Conservation (phyloP, 2,113 vertebrate genomes). For the Glareola pratincola region DNA sequence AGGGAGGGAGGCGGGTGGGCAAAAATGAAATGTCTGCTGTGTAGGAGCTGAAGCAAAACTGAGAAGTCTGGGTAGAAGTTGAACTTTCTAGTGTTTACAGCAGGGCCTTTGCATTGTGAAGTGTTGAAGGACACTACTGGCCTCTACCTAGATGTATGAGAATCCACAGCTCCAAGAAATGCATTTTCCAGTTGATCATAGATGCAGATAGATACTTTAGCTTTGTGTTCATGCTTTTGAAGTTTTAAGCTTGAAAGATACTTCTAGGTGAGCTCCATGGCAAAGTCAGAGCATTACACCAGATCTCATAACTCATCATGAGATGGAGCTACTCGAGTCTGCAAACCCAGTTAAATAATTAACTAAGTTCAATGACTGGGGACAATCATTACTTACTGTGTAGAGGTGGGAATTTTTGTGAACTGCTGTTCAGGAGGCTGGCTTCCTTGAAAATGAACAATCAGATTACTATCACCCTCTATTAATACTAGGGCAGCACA, state of each 20-base stretch:
- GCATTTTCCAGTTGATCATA: not conserved
- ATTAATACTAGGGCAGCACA: not conserved
- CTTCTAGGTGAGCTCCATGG: not conserved
- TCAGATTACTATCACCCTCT: not conserved
- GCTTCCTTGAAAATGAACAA: not conserved
- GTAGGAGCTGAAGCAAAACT: not conserved
- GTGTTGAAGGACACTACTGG: not conserved
- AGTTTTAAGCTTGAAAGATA: not conserved
- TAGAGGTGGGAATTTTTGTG: not conserved
- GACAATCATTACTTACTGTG: not conserved
- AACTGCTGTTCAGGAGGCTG: not conserved
- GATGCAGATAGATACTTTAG: not conserved
- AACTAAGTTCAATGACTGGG: not conserved
- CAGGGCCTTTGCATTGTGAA: not conserved
- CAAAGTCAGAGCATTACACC: not conserved
- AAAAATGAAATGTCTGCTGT: not conserved
- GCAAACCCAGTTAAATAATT: not conserved
- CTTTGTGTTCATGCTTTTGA: not conserved
- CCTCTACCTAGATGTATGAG: not conserved
- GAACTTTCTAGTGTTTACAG: not conserved
- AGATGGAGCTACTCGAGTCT: not conserved
- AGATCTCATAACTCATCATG: not conserved
- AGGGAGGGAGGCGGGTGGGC: accelerated
- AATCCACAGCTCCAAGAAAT: not conserved
- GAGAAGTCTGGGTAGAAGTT: not conserved